Evolutionary conservation across 2,888 invertebrate genomes (phyloP), one percentile per base, ranked within the genome.

Genomic region (Esperia sulphurella): DNA sequence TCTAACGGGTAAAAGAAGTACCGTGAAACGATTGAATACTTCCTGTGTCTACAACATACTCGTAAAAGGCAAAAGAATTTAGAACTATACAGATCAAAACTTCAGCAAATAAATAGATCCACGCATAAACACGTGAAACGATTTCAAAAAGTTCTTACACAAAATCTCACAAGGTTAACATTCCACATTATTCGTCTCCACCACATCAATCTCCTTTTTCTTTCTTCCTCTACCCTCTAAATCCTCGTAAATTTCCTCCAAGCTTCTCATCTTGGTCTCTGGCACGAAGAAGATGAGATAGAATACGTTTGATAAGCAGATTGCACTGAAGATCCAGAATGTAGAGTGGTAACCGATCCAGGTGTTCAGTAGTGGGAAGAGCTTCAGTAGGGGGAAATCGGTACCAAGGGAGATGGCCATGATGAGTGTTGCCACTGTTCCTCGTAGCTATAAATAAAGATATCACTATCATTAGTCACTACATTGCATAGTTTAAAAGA

Each of bases 211-310:
- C 46, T 61, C 71, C 45, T 63, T 71, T 44, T 57, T 68, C 46
- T 88, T 80, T 5, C 14, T 29, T 31, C 81, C 81, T 48, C 79
- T 85, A 1, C 92, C 93, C 58, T 93, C 93, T 68, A 96, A 90
- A 64, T 94, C 94, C 35, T 93, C 92, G 75, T 97, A 96, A 65
- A 98, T 98, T 59, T 97, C 97, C 78, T 97, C 97, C 49, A 98
- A 89, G 43, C 93, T 94, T 70, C 95, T 94, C 59, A 97, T 98
- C 71, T 96, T 95, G 0, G 98, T 98, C 83, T 98, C 98, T 1
- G 98, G 98, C 12, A 98, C 96, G 71, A 91, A 95, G 63, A 94
- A 84, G 55, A 94, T 92, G 0, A 96, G 93, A 82, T 97, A 97
- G 64, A 95, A 88, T n/a, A 97, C 86, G 47, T 95, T 95, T 1